Evolutionary conservation across 2,888 invertebrate genomes (phyloP).

Genomic region (Meteorus cinctellus): DNA sequence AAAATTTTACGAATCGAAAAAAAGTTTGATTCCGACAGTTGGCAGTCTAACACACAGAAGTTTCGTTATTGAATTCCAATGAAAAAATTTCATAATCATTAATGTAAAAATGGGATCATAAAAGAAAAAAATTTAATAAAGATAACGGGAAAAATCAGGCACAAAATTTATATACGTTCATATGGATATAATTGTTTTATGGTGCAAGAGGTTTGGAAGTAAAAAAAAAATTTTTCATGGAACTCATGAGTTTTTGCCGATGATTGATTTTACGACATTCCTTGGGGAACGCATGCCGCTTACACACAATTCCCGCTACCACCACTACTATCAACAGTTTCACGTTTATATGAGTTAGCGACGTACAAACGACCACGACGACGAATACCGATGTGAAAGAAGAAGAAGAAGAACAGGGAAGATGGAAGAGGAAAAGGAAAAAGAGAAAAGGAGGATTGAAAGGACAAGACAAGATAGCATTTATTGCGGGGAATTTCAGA

Average conservation of each 20-base stretch:
- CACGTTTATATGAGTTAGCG: not conserved
- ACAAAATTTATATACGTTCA: not conserved
- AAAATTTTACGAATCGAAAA: too few relatives aligned
- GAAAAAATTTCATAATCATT: not conserved
- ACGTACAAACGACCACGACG: not conserved
- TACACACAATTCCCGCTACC: not conserved
- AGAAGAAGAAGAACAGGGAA: not conserved
- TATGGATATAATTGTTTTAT: not conserved
- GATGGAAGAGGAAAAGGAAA: too few relatives aligned
- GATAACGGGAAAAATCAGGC: not conserved
- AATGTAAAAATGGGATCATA: not conserved
- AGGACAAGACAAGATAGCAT: too few relatives aligned
- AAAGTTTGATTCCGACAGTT: too few relatives aligned
- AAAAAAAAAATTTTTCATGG: conserved; percentile 26
- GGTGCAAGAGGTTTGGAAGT: not conserved
- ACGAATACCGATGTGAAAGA: not conserved
- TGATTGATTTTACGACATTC: conserved; percentile 54
- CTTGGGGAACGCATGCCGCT: conserved; percentile 20
- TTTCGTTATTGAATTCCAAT: too few relatives aligned
- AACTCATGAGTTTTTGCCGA: conserved; percentile 35
- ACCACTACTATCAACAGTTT: not conserved
- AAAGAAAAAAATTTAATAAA: not conserved
- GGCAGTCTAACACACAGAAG: too few relatives aligned
- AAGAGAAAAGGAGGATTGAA: too few relatives aligned
- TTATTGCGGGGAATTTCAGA: too few relatives aligned